Percentiles rank a stretch among this genome's conserved stretches.
phyloP scores from a whole-genome alignment of 1,140 invertebrate species.

The Euschistus heros region DNA sequence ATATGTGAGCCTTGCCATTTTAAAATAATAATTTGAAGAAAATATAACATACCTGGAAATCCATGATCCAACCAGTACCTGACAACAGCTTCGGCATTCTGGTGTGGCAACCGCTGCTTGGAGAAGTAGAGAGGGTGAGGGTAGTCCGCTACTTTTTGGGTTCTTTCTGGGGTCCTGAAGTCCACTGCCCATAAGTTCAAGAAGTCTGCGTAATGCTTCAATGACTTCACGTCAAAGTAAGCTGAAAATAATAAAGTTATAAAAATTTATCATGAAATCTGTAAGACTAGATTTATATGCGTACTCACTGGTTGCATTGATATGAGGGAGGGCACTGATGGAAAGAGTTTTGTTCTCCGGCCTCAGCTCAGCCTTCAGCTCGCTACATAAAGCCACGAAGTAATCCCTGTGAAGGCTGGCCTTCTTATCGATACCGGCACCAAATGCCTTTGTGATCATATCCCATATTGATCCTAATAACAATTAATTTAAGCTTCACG shows the following conservation, averaged over 20 bases:
- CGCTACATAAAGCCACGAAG: constrained; percentile 58
- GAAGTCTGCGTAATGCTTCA: constrained; percentile 64
- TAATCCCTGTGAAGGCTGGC: constrained; percentile 63
- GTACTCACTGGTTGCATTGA: constrained; percentile 56
- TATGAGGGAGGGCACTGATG: constrained; percentile 60
- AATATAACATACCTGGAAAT: constrained; percentile 33
- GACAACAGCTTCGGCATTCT: constrained; percentile 47
- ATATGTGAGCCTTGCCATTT: no score
- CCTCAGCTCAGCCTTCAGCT: constrained; percentile 51
- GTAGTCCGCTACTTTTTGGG: constrained; percentile 63
- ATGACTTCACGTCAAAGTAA: constrained; percentile 61
- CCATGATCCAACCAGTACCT: constrained; percentile 50
- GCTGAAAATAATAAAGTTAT: constrained; percentile 41
- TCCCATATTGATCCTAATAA: constrained; percentile 52
- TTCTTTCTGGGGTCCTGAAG: constrained; percentile 60
- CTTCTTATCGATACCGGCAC: constrained; percentile 59
- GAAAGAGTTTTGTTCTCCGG: constrained; percentile 51
- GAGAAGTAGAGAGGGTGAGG: constrained; percentile 57
- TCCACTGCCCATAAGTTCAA: constrained; percentile 71
- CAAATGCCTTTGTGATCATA: constrained; percentile 58
- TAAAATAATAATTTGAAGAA: background rate
- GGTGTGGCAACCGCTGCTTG: constrained; percentile 51
- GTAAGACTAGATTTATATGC: background rate
- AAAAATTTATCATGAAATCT: background rate
- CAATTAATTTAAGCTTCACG: background rate